Conservation (phyloP, 2,888 invertebrate genomes). For the Parnassius orleans region DNA sequence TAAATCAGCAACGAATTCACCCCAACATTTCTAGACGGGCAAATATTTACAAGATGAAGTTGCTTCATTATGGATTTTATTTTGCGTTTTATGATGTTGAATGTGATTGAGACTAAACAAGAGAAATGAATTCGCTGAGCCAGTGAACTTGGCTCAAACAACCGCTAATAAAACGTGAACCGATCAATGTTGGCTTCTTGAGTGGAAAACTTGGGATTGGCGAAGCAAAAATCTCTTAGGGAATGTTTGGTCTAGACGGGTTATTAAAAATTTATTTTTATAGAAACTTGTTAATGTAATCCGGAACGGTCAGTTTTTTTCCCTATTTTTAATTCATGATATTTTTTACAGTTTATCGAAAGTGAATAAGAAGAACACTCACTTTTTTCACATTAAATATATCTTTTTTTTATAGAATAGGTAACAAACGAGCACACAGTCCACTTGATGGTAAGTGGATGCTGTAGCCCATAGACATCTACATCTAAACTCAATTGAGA, state of each 20-base stretch:
- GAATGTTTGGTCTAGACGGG: conserved; percentile 73
- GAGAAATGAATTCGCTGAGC: conserved; percentile 56
- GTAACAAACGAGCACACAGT: too few relatives aligned
- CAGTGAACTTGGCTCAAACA: conserved; percentile 44
- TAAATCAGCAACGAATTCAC: background rate
- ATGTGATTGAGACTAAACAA: conserved; percentile 74
- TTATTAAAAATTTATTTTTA: conserved; percentile 71
- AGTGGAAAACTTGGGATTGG: conserved; percentile 66
- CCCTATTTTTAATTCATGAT: conserved; percentile 20
- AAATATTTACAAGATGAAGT: conserved; percentile 69
- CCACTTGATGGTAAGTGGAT: too few relatives aligned
- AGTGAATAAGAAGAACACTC: too few relatives aligned
- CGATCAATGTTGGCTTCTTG: conserved; percentile 56
- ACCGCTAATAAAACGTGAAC: conserved; percentile 60
- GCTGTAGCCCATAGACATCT: too few relatives aligned
- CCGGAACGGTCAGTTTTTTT: conserved; percentile 38
- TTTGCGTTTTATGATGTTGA: conserved; percentile 60
- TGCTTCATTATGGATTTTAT: conserved; percentile 70
- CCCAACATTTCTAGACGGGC: conserved; percentile 48
- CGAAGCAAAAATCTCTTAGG: conserved; percentile 56
- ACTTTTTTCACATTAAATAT: too few relatives aligned
- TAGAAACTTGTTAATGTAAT: conserved; percentile 58
- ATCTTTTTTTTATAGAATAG: too few relatives aligned
- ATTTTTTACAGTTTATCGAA: conserved; percentile 4
- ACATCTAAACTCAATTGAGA: too few relatives aligned